Conservation (phyloP, 2,797 vertebrate species). For the Typhlichthys subterraneus region DNA sequence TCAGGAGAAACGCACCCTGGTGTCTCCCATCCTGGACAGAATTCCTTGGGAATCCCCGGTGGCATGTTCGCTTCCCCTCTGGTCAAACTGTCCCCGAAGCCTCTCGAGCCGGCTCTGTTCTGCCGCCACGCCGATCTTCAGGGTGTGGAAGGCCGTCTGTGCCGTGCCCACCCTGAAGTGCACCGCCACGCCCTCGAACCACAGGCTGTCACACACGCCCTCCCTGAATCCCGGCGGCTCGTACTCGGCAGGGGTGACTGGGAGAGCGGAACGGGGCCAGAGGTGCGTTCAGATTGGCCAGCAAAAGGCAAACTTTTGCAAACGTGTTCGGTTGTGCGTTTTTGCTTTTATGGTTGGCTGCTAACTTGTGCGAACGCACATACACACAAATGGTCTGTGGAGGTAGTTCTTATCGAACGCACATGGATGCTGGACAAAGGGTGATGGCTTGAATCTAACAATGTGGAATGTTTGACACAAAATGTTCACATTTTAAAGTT, state of each 20-base stretch:
- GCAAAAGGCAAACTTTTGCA: too few species aligned
- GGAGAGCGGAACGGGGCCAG: neutral
- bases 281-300: too few species aligned
- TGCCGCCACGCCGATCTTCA: slow-evolving; percentile 73
- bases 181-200: slow-evolving; percentile 79
- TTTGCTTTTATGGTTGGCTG: too few species aligned
- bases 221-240: slow-evolving; percentile 83
- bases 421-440: too few species aligned
- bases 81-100: slow-evolving; percentile 61
- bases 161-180: slow-evolving; percentile 80
- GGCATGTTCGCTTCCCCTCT: slow-evolving; percentile 39
- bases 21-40: neutral
- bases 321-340: too few species aligned
- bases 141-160: slow-evolving; percentile 72
- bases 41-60: neutral
- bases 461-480: too few species aligned
- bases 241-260: slow-evolving; percentile 81
- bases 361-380: too few species aligned
- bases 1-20: neutral
- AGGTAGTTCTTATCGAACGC: too few species aligned
- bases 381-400: too few species aligned
- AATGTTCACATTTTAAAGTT: too few species aligned
- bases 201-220: slow-evolving; percentile 72
- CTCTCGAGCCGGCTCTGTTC: slow-evolving; percentile 66
- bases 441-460: too few species aligned